phyloP scores from a whole-genome alignment of 2,888 invertebrate species.

The Cheilosia vulpina region DNA sequence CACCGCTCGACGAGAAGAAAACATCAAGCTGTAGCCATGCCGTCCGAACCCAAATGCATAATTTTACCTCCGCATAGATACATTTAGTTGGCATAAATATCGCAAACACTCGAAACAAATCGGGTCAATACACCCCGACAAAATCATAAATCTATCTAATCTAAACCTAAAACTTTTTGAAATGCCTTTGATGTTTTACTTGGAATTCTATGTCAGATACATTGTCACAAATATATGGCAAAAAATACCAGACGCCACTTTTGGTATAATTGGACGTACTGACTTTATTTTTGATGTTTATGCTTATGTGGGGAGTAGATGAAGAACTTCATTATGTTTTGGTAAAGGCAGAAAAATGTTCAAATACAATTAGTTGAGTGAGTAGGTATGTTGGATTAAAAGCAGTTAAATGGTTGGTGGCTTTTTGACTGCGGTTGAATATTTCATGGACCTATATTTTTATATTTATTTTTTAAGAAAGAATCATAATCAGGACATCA shows the following conservation, averaged over 20 bases:
- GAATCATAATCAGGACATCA: too few species aligned
- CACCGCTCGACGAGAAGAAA: neutral
- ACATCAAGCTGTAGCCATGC: conserved; percentile 5
- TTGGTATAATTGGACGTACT: conserved; percentile 14
- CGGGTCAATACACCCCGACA: conserved; percentile 63
- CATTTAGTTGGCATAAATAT: conserved; percentile 23
- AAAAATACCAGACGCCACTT: neutral
- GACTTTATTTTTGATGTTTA: neutral
- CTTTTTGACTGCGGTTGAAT: too few species aligned
- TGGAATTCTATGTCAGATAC: conserved; percentile 21
- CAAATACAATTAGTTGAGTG: too few species aligned
- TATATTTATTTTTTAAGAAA: too few species aligned
- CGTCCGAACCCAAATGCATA: conserved; percentile 45
- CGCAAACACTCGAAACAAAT: conserved; percentile 12
- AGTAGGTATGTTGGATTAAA: too few species aligned
- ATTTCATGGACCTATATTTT: too few species aligned
- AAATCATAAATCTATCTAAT: conserved; percentile 38
- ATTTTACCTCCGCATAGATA: conserved; percentile 7
- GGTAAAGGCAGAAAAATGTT: too few species aligned
- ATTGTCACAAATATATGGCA: neutral
- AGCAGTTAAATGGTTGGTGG: too few species aligned
- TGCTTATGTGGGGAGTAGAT: neutral
- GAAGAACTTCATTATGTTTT: neutral
- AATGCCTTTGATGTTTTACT: conserved; percentile 43
- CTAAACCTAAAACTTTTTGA: conserved; percentile 43